Evolutionary conservation across 1,140 invertebrate species (phyloP).

Genomic region (Maconellicoccus hirsutus): DNA sequence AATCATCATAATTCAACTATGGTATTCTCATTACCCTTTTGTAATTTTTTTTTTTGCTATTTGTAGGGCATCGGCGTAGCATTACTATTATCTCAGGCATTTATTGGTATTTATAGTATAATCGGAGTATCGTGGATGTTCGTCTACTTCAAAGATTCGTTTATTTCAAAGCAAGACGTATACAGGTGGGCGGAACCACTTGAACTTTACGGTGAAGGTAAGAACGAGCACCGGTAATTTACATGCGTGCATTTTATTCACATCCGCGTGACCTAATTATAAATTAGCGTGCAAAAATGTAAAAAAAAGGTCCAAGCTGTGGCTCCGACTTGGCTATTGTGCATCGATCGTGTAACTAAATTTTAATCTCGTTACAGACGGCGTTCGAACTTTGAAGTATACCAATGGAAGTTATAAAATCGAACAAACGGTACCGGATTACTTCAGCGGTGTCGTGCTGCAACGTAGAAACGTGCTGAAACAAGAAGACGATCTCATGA

Average conservation of each 20-base stretch:
- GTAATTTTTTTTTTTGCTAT: constrained; percentile 23
- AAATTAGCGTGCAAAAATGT: not conserved
- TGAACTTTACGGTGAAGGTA: constrained; percentile 50
- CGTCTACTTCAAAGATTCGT: constrained; percentile 77
- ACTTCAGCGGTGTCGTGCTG: constrained; percentile 67
- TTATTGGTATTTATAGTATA: constrained; percentile 75
- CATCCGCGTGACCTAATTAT: constrained; percentile 1
- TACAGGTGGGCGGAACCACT: constrained; percentile 73
- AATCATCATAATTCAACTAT: constrained; percentile 6
- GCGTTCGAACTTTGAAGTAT: constrained; percentile 21
- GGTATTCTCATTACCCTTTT: not conserved
- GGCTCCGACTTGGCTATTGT: too few relatives aligned
- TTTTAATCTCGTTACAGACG: constrained; percentile 21
- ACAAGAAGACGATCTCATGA: constrained; percentile 47
- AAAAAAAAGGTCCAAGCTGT: too few relatives aligned
- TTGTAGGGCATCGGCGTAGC: constrained; percentile 66
- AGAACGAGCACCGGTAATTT: constrained; percentile 28
- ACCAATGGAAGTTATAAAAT: constrained; percentile 39
- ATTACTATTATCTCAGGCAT: constrained; percentile 60
- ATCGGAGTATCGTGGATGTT: constrained; percentile 81
- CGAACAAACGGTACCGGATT: constrained; percentile 65
- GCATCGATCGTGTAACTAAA: too few relatives aligned
- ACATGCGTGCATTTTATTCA: not conserved
- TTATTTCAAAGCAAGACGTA: constrained; percentile 63
- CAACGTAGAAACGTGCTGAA: constrained; percentile 51